These are phyloP conservation scores for Psettodes erumei DNA, from an alignment of 2,113 vertebrate genomes.

Conservation along the genomic window DNA sequence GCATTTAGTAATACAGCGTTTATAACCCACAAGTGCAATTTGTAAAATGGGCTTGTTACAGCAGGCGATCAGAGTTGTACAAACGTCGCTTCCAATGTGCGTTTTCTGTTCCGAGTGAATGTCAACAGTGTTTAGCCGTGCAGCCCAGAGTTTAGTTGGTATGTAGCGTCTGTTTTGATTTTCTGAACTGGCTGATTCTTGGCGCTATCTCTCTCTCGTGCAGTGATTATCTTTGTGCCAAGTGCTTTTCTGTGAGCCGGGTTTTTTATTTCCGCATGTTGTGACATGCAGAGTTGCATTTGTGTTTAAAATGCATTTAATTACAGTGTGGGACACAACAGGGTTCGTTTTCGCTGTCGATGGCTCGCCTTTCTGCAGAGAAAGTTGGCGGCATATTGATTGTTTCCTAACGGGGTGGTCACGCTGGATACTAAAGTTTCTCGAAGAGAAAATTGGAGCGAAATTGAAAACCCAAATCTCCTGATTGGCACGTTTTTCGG, in stretches of 20 bases:
- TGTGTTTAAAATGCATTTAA: neutral
- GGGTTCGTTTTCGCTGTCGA: neutral
- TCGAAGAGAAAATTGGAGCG: neutral
- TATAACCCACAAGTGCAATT: slow-evolving; percentile 45
- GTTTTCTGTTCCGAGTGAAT: neutral
- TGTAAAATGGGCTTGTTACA: slow-evolving; percentile 21
- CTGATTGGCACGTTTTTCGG: neutral
- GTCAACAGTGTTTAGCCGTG: slow-evolving; percentile 11
- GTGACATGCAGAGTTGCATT: neutral
- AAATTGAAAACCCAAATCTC: neutral
- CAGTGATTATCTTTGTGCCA: slow-evolving; percentile 57
- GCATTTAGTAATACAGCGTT: slow-evolving; percentile 53
- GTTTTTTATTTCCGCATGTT: neutral
- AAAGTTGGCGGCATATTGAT: slow-evolving; percentile 81
- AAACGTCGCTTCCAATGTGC: slow-evolving; percentile 29
- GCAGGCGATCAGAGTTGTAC: slow-evolving; percentile 15
- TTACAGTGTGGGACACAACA: slow-evolving; percentile 7
- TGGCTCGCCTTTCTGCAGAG: slow-evolving; percentile 48
- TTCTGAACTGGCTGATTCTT: slow-evolving; percentile 41
- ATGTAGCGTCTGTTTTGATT: slow-evolving; percentile 68
- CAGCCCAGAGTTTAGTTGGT: slow-evolving; percentile 27
- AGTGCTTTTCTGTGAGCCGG: neutral
- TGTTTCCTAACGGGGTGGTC: slow-evolving; percentile 41
- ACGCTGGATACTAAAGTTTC: slow-evolving; percentile 54
- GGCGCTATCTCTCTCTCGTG: slow-evolving; percentile 33